A percentile compares a stretch with the other conserved stretches of the same genome.
These are phyloP conservation scores for Euphydryas editha DNA, from an alignment of 2,888 invertebrate genomes.

Conservation along the genomic window DNA sequence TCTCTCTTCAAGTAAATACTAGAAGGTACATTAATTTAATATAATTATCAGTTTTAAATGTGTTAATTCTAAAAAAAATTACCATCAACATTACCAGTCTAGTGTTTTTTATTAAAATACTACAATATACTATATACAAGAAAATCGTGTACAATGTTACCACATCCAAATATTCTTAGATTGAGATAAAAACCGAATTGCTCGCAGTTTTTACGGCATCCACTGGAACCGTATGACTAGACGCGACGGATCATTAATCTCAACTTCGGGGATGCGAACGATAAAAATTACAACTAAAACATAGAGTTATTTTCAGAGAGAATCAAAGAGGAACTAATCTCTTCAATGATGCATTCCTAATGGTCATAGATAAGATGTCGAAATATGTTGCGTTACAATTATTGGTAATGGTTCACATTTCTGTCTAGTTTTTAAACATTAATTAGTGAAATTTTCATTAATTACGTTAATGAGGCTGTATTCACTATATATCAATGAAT, in stretches of 20 bases:
- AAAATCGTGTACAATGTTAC: slow-evolving; percentile 13
- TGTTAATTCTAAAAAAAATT: too few species aligned
- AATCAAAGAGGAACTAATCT: slow-evolving; percentile 39
- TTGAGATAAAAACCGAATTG: slow-evolving; percentile 71
- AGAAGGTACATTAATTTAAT: too few species aligned
- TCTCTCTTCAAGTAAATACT: too few species aligned
- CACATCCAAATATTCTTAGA: slow-evolving; percentile 39
- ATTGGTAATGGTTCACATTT: background rate
- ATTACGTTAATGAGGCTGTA: too few species aligned
- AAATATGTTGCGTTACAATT: background rate
- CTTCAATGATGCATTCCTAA: slow-evolving; percentile 36
- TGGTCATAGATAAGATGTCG: slow-evolving; percentile 26
- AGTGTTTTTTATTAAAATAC: too few species aligned
- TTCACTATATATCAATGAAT: too few species aligned
- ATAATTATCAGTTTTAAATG: too few species aligned
- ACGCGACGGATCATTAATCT: slow-evolving; percentile 80
- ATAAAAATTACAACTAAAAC: slow-evolving; percentile 70
- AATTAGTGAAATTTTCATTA: too few species aligned
- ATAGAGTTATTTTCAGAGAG: slow-evolving; percentile 24
- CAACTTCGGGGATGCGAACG: slow-evolving; percentile 71
- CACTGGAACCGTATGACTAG: slow-evolving; percentile 82
- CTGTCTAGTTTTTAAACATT: background rate
- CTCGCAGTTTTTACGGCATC: slow-evolving; percentile 82
- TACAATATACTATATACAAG: too few species aligned
- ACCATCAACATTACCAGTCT: too few species aligned